phyloP scores from a whole-genome alignment of 2,888 invertebrate species.

The Oligia strigilis region DNA sequence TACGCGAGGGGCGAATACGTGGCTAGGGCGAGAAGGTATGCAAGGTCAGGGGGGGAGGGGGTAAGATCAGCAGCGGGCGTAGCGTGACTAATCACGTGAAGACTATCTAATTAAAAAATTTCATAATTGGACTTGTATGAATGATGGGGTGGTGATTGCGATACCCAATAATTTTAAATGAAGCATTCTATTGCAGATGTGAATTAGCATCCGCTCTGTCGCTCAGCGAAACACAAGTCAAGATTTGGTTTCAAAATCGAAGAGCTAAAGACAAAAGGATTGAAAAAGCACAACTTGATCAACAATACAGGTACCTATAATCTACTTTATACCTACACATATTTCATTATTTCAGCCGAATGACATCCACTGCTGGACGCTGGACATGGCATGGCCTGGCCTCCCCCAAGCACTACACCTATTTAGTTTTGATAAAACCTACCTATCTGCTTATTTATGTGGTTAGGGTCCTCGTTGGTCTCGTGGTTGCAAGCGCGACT shows the following conservation, averaged over 20 bases:
- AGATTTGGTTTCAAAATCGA: conserved; percentile 99
- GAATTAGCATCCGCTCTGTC: conserved; percentile 98
- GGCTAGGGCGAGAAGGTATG: conserved; percentile 95
- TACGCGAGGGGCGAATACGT: conserved; percentile 98
- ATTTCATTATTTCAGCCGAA: background rate
- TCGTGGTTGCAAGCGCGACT: too few species aligned
- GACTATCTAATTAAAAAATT: background rate
- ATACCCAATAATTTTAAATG: background rate
- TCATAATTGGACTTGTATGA: background rate
- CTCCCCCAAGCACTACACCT: background rate
- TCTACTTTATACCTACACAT: background rate
- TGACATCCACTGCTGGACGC: background rate
- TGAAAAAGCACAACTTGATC: conserved; percentile 98
- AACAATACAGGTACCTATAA: conserved; percentile 95
- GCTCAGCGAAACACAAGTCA: conserved; percentile 98
- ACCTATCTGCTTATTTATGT: background rate
- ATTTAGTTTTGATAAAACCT: background rate
- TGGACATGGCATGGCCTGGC: background rate
- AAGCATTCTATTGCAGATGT: conserved; percentile 90
- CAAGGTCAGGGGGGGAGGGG: background rate
- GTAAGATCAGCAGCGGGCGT: too few species aligned
- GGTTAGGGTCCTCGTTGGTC: background rate
- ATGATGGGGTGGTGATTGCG: background rate
- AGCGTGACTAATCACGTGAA: background rate
- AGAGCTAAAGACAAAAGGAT: conserved; percentile 98